Base-by-base conservation (phyloP, 2,888 invertebrate species). In the Periphyllus acericola region DNA sequence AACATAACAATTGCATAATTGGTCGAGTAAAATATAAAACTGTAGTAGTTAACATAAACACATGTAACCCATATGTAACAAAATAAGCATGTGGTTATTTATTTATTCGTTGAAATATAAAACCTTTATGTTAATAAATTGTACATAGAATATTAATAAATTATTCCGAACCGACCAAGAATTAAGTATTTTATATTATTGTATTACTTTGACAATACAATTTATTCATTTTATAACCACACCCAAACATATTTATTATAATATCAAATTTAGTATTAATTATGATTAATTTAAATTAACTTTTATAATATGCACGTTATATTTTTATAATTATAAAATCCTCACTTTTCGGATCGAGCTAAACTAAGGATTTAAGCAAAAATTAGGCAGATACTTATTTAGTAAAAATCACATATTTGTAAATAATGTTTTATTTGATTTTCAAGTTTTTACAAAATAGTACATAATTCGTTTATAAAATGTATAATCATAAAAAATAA, bases 31-130 rank as follows among this genome's bases (percentile, higher is more conserved):
- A 83, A 66, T 40, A 46, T 66, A 76, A 76, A 46, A 46, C 25
- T 46, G 66, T 84, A 84, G 34, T 84, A 66, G 66, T 84, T 66
- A 46, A 66, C 21, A 60, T 40, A 75, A 40, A 83, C 84, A 84
- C 46, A 19, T 84, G 84, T 84, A 76, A 76, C 40, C 66, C 84
- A 84, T 84, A 34, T 84, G 84, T 68, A 84, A 76, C 66, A 46
- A 66, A 76, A 66, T 68, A 46, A 84, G 32, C 76, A 76, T 66
- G 66, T 84, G 83, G 40, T 66, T 75, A 60, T 84, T 66, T 68
- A 52, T 76, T 66, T 46, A 17, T 84, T 68, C 32, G 46, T 32
- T 68, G 46, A 84, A 84, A 76, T 76, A 84, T 40, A 66, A 66
- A 76, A 40, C 36, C 19, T 29, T 36, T 55, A 60, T 32, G 21